Evolutionary conservation across 2,888 invertebrate species (phyloP).

Genomic region (Ectemnius cavifrons): DNA sequence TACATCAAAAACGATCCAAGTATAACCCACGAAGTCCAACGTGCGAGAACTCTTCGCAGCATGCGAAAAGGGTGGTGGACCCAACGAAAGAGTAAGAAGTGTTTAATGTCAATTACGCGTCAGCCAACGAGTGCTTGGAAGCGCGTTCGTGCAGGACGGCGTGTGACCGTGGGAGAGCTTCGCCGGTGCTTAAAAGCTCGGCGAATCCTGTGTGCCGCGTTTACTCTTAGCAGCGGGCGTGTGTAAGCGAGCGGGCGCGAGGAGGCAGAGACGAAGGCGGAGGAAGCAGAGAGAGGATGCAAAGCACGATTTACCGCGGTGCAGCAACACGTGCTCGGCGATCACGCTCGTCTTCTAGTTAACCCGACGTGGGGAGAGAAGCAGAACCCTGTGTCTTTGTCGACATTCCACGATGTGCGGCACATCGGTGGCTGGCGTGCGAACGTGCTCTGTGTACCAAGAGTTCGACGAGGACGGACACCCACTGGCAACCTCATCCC

Average conservation of each 20-base stretch:
- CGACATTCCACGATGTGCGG: slow-evolving; percentile 39
- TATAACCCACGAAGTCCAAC: no score
- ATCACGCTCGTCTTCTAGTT: slow-evolving; percentile 52
- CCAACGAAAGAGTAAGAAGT: not conserved
- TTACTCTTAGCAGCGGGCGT: no score
- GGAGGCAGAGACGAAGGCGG: no score
- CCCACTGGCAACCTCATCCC: not conserved
- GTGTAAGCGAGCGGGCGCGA: no score
- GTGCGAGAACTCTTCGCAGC: no score
- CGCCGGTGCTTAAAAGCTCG: no score
- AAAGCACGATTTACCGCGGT: slow-evolving; percentile 49
- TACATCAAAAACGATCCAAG: no score
- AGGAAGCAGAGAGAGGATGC: slow-evolving; percentile 25
- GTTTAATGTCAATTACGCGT: slow-evolving; percentile 4
- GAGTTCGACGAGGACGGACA: not conserved
- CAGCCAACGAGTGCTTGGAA: not conserved
- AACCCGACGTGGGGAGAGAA: slow-evolving; percentile 37
- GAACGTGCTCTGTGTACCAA: slow-evolving; percentile 51
- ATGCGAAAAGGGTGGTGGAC: no score
- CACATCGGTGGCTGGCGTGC: slow-evolving; percentile 36
- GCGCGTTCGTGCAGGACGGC: not conserved
- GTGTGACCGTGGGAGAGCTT: no score
- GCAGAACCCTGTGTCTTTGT: slow-evolving; percentile 35
- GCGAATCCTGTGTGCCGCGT: no score
- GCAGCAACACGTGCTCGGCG: slow-evolving; percentile 55